A percentile compares a stretch with the other conserved stretches of the same genome.
phyloP scores from a whole-genome alignment of 2,797 vertebrate genomes.

The Pterois miles region DNA sequence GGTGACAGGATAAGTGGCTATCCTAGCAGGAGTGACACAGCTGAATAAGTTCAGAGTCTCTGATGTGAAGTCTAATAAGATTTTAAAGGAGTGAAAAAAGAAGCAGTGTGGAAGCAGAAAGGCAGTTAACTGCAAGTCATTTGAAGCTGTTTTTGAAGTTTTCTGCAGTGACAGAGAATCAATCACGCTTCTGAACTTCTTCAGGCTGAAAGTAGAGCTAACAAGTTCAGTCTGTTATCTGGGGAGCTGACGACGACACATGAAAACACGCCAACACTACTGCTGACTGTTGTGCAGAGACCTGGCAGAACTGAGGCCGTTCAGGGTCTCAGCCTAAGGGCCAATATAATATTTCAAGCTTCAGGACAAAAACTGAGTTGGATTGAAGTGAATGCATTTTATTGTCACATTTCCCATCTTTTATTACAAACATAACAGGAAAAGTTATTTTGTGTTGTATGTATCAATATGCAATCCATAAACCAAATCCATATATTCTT shows the following conservation, averaged over 20 bases:
- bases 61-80: slow-evolving; percentile 78
- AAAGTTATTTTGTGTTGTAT: no score
- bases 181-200: slow-evolving; percentile 51
- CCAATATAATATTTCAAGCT: neutral
- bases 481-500: neutral
- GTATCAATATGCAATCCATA: neutral
- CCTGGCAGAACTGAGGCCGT: neutral
- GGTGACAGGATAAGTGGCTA: slow-evolving; percentile 78
- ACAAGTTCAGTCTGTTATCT: slow-evolving; percentile 36
- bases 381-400: neutral
- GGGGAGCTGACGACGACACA: slow-evolving; percentile 40
- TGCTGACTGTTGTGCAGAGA: slow-evolving; percentile 13
- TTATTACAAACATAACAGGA: neutral
- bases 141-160: slow-evolving; percentile 60
- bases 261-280: slow-evolving; percentile 26
- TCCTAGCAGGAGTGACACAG: slow-evolving; percentile 73
- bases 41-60: slow-evolving; percentile 67
- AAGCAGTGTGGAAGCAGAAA: slow-evolving; percentile 34
- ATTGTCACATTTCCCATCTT: neutral
- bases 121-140: slow-evolving; percentile 61
- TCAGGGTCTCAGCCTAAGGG: neutral
- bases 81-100: slow-evolving; percentile 67
- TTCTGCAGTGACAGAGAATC: slow-evolving; percentile 61
- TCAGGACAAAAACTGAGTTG: neutral
- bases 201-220: slow-evolving; percentile 19